Evolutionary conservation across 2,113 vertebrate species (phyloP).

Genomic region (Oreamnos americanus): DNA sequence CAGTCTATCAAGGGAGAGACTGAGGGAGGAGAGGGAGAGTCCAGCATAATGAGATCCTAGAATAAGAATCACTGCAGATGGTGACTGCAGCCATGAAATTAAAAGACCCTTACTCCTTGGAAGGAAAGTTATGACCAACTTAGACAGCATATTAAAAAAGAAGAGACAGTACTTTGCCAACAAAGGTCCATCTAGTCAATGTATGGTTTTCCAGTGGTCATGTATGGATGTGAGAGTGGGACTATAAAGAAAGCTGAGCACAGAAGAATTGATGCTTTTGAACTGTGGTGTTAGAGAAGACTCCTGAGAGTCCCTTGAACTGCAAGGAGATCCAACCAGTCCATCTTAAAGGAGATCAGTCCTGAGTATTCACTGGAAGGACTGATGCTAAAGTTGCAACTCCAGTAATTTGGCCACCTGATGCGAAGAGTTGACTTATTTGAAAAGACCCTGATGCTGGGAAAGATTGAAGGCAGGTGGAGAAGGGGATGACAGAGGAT

Average conservation of each 20-base stretch:
- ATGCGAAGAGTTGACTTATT: neutral
- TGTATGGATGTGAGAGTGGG: neutral
- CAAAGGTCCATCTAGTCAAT: neutral
- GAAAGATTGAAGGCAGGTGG: neutral
- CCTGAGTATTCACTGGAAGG: neutral
- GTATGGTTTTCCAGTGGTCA: neutral
- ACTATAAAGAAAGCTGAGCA: neutral
- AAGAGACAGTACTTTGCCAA: neutral
- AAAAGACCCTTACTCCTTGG: neutral
- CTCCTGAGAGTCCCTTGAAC: neutral
- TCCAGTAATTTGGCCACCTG: neutral
- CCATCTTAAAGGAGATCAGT: neutral
- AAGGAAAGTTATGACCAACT: neutral
- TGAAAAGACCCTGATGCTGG: neutral
- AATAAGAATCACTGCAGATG: neutral
- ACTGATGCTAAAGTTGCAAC: neutral
- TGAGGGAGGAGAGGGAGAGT: neutral
- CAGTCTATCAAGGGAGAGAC: neutral
- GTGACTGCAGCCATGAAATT: neutral
- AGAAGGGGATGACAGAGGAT: neutral
- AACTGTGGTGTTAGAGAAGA: neutral
- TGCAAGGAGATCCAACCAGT: neutral
- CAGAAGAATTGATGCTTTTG: fast-evolving
- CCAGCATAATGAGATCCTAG: neutral
- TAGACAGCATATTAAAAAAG: neutral